Evolutionary conservation across 2,113 vertebrate genomes (phyloP), one percentile per base, ranked within the genome.

Genomic region (Oostethus manadensis): DNA sequence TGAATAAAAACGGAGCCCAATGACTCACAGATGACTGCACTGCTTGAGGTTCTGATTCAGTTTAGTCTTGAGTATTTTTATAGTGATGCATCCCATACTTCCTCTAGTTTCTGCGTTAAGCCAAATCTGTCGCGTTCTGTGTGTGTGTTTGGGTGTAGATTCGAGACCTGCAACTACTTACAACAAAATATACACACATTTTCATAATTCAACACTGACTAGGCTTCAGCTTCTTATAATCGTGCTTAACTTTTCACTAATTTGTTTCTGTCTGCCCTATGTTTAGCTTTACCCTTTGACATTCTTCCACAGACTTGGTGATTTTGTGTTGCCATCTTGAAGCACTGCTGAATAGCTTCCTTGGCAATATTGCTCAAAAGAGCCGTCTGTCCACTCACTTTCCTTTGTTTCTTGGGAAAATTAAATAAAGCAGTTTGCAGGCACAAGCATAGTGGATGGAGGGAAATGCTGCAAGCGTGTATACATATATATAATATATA

Each of bases 51-150:
- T 51, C 51, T 45, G 26, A 44, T 53, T 68, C 2, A 29, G 48
- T 55, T 47, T n/a, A 46, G 60, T 67, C 51, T n/a, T 10, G 1
- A 62, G 53, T 68, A 62, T 67, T 68, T 59, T 50, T 21, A 26
- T 68, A 42, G 33, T 47, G 10, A 14, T 40, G 56, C 74, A 53
- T 76, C 56, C 49, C 29, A 47, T 3, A 20, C 18, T 35, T 70
- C 60, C 22, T 73, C 33, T 23, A 1, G 48, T 14, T 26, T 58
- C 29, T 55, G 20, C 61, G n/a, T 35, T 10, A 14, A 20, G 26
- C 4, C 8, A 43, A 48, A 29, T 26, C 20, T 11, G 50, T 63
- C 44, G 57, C 9, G 3, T 50, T 23, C 7, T 49, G 47, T 22
- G 48, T 47, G 20, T 64, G 53, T 60, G 50, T 60, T 43, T 40